Base-by-base conservation (phyloP, 1,140 invertebrate genomes). In the Sarcophaga peregrina region DNA sequence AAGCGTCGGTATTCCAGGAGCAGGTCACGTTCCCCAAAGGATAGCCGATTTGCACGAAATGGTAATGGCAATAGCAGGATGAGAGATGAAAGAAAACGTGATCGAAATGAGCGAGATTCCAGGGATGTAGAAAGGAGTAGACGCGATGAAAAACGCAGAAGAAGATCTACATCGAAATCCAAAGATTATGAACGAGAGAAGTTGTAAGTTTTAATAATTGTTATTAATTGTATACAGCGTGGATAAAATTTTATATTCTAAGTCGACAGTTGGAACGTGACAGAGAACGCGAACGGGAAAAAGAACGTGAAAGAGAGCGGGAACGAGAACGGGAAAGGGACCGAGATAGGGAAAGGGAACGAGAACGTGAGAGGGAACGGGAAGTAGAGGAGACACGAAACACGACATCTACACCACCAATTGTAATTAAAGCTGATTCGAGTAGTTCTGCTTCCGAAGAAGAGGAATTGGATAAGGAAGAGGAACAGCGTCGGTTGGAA, bases 401-500 rank as follows among this genome's bases (percentile, higher is more conserved):
- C 45, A 10, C 50, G 45, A n/a, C 75, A 13, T 75, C 75, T 45
- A 75, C 81, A 5, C 13, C 78, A 17, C 62, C 62, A 72, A 84
- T 68, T 8, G n/a, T 82, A 52, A 74, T 85, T 15, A 85, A 86
- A 76, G 84, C 85, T n/a, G 87, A 88, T 8, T 85, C 86, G 0
- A 87, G 85, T 82, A 85, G 83, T 17, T 86, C 86, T 47, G 83
- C 81, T 8, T 50, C 75, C 5, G 75, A 76, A 17, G 85, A 89
- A 17, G 87, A 86, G 76, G 85, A 87, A 78, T 83, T 91, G 20
- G 86, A 90, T 83, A 88, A 90, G 93, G 96, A 96, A 91, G 95
- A 96, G 88, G 95, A 96, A 86, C 97, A 98, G 88, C 96, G 94
- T 84, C 93, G 96, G 54, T 91, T 99, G 15, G 98, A 99, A 89